Conservation (phyloP, 1,140 invertebrate genomes). For the Drosophila kanapiae region DNA sequence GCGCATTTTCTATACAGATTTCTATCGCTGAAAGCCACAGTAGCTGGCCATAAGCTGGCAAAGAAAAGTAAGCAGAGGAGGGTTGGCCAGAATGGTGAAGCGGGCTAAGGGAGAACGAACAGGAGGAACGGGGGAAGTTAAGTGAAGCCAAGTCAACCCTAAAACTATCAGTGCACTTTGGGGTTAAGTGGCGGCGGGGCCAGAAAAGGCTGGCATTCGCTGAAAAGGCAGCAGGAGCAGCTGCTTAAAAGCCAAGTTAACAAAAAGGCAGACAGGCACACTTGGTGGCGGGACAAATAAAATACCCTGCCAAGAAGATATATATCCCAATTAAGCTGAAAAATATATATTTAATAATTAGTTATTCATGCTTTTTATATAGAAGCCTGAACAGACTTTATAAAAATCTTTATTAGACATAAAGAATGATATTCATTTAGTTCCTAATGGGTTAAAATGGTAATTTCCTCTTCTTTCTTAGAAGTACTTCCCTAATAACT, state of each 20-base stretch:
- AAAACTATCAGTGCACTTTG: conserved; percentile 50
- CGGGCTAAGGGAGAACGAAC: no score
- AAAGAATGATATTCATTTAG: no score
- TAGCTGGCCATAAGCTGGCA: conserved; percentile 8
- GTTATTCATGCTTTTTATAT: no score
- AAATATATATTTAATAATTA: no score
- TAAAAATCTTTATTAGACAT: no score
- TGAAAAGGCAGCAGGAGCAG: conserved; percentile 12
- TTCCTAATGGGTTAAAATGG: no score
- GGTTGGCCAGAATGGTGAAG: not conserved
- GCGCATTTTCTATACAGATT: conserved; percentile 43
- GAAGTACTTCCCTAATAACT: no score
- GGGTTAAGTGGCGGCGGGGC: conserved; percentile 41
- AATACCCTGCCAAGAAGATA: not conserved
- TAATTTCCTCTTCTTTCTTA: no score
- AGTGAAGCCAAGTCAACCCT: conserved; percentile 49
- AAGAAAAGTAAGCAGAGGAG: not conserved
- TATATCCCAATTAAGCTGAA: not conserved
- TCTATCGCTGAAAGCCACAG: conserved; percentile 33
- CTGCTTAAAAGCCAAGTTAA: conserved; percentile 1
- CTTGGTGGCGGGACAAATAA: no score
- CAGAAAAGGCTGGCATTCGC: not conserved
- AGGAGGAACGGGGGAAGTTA: not conserved
- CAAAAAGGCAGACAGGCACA: not conserved
- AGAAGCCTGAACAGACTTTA: no score